Conservation (phyloP, 1,140 invertebrate genomes). For the Drosophila sp. region DNA sequence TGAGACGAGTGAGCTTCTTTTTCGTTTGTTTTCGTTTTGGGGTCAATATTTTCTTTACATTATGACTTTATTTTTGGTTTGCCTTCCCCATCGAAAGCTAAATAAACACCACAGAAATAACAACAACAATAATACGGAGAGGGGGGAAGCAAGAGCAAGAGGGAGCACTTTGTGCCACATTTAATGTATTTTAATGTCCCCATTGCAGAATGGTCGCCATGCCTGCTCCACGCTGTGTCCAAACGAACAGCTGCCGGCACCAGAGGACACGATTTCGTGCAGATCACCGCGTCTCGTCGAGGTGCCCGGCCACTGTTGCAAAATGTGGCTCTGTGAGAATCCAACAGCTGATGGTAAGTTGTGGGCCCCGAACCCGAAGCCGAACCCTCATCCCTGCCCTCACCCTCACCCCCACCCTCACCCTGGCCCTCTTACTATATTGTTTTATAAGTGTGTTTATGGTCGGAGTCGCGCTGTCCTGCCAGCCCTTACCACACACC, state of each 20-base stretch:
- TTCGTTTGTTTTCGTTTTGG: conserved; percentile 19
- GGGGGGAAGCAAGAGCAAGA: neutral
- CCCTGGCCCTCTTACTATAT: conserved; percentile 29
- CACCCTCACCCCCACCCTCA: neutral
- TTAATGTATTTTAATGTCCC: conserved; percentile 72
- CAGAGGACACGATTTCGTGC: conserved; percentile 84
- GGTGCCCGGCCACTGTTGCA: conserved; percentile 88
- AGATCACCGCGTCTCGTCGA: conserved; percentile 87
- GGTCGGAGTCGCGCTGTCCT: conserved; percentile 31
- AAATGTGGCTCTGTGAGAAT: conserved; percentile 89
- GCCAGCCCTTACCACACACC: neutral
- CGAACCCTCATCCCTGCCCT: no score
- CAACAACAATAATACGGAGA: conserved; percentile 14
- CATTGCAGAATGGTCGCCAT: conserved; percentile 87
- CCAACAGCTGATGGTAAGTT: conserved; percentile 84
- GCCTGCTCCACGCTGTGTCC: conserved; percentile 89
- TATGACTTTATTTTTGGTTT: conserved; percentile 70
- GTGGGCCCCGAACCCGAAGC: no score
- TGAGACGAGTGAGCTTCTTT: conserved; percentile 29
- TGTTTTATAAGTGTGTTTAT: conserved; percentile 80
- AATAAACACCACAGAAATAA: conserved; percentile 47
- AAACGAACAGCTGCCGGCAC: conserved; percentile 87
- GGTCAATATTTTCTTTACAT: conserved; percentile 62
- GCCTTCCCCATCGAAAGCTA: conserved; percentile 36
- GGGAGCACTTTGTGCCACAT: conserved; percentile 32